Percentiles rank a stretch among this genome's conserved stretches.
Conservation (phyloP, 2,113 vertebrate species). For the Petromus typicus region DNA sequence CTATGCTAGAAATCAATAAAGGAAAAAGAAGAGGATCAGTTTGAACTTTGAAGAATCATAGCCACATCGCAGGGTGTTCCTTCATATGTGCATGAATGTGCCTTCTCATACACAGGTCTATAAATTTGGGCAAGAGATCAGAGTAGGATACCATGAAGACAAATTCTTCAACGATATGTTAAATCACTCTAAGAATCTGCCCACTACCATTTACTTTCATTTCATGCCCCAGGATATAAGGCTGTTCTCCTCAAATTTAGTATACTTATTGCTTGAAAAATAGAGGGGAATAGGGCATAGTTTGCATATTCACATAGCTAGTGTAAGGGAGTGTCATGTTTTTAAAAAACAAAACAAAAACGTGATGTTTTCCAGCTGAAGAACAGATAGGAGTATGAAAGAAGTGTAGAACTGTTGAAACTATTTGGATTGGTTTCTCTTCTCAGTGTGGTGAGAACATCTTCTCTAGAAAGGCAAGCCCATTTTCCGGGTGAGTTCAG, state of each 20-base stretch:
- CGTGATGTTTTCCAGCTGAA: constrained; percentile 10
- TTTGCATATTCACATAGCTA: background rate
- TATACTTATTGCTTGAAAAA: background rate
- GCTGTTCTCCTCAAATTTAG: background rate
- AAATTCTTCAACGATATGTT: background rate
- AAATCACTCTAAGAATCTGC: constrained; percentile 41
- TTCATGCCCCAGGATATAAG: background rate
- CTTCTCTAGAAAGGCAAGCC: constrained; percentile 2
- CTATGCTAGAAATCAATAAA: constrained; percentile 25
- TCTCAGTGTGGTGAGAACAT: background rate
- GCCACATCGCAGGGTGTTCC: background rate
- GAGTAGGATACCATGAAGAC: background rate
- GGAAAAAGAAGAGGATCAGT: constrained; percentile 5
- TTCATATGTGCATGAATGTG: background rate
- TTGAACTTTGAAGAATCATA: constrained; percentile 8
- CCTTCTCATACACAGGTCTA: background rate
- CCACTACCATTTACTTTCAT: background rate
- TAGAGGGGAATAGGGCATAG: background rate
- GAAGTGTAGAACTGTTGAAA: background rate
- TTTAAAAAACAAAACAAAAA: background rate
- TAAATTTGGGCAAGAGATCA: background rate
- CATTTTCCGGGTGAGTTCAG: background rate
- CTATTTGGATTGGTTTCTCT: background rate
- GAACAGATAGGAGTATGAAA: background rate
- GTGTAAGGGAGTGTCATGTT: background rate